Percentiles rank a stretch among this genome's conserved stretches.
These are phyloP conservation scores for Myotis davidii DNA, from an alignment of 2,113 vertebrate species.

Conservation along the genomic window DNA sequence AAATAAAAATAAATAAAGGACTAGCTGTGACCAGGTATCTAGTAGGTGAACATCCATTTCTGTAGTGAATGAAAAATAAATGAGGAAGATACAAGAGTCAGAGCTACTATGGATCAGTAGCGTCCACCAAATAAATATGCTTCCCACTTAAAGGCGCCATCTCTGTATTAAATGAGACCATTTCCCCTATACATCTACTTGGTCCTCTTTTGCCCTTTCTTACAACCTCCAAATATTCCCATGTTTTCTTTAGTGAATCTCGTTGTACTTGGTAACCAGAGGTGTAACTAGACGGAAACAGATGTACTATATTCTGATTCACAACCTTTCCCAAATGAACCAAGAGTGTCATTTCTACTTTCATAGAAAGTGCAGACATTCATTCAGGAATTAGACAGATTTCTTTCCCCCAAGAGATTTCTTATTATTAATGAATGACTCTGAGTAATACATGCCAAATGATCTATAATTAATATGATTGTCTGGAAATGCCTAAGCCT, in stretches of 20 bases:
- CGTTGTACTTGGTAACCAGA: background rate
- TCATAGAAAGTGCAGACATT: background rate
- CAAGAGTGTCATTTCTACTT: slow-evolving; percentile 19
- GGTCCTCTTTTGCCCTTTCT: background rate
- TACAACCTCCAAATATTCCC: background rate
- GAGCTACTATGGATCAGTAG: background rate
- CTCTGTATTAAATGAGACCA: background rate
- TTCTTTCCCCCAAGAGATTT: slow-evolving; percentile 46
- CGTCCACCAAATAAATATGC: background rate
- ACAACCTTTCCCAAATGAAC: background rate
- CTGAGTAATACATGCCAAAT: slow-evolving; percentile 21
- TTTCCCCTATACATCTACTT: background rate
- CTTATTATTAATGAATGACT: slow-evolving; percentile 61
- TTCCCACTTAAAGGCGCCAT: background rate
- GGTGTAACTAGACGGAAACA: background rate
- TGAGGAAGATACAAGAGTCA: background rate
- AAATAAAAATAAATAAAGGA: too few species aligned
- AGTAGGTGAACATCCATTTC: background rate
- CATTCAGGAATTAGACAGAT: background rate
- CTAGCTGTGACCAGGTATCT: background rate
- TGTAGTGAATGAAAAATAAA: slow-evolving; percentile 6
- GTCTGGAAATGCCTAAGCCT: background rate
- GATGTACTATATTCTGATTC: slow-evolving; percentile 3
- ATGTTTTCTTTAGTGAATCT: slow-evolving; percentile 3
- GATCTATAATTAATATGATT: slow-evolving; percentile 51